These are phyloP conservation scores for Chrysemys picta DNA, from an alignment of 2,113 vertebrate species.

Conservation along the genomic window DNA sequence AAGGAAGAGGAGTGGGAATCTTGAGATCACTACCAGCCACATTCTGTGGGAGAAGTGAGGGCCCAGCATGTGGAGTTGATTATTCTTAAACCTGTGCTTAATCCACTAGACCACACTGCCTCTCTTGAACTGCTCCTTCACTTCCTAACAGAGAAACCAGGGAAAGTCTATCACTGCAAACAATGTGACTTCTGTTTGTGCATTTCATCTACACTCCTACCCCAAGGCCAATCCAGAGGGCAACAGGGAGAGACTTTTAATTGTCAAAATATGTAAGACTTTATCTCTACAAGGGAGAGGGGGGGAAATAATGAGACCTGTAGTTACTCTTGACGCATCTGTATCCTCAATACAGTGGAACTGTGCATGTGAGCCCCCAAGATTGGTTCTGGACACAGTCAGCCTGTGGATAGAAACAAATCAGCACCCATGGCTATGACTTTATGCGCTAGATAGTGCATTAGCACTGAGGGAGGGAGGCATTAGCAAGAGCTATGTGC, in stretches of 20 bases:
- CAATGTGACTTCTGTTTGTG: background rate
- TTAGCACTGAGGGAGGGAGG: background rate
- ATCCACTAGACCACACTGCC: background rate
- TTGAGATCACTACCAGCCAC: background rate
- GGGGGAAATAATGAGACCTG: background rate
- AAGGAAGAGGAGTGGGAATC: background rate
- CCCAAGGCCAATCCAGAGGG: conserved; percentile 12
- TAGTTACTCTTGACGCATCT: conserved; percentile 40
- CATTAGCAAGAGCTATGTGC: background rate
- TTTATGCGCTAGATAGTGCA: conserved; percentile 48
- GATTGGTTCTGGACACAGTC: conserved; percentile 4
- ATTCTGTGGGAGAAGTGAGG: fast-evolving
- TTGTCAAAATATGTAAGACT: conserved; percentile 37
- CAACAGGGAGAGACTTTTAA: conserved; percentile 29
- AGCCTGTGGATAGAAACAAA: conserved; percentile 42
- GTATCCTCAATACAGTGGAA: conserved; percentile 53
- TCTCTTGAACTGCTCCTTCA: background rate
- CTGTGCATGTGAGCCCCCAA: conserved; percentile 1
- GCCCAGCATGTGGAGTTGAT: background rate
- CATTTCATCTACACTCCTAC: conserved; percentile 16
- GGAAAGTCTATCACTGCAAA: background rate
- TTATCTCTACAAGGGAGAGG: background rate
- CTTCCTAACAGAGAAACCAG: background rate
- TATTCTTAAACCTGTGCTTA: background rate
- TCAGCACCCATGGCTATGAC: background rate